Conservation (phyloP, 1,140 invertebrate species). For the Apis cerana region DNA sequence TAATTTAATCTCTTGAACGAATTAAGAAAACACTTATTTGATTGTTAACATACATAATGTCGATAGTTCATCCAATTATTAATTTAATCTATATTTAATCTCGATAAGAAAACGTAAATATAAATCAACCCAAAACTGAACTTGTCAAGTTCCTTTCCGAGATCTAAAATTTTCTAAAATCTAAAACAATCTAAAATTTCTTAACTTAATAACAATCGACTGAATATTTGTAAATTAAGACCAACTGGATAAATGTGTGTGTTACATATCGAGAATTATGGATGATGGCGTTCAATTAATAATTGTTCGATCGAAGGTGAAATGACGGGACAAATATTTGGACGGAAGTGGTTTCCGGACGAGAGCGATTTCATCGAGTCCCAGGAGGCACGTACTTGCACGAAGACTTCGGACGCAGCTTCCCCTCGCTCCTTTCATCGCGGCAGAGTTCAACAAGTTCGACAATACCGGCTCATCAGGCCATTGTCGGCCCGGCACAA, state of each 20-base stretch:
- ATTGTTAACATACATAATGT: no score
- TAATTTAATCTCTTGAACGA: no score
- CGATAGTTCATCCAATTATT: no score
- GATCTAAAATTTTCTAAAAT: no score
- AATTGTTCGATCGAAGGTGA: not conserved
- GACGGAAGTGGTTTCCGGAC: constrained; percentile 13
- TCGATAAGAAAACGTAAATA: no score
- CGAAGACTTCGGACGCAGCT: not conserved
- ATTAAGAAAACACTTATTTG: no score
- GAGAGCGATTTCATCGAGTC: constrained; percentile 15
- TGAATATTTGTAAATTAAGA: not conserved
- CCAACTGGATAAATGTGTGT: not conserved
- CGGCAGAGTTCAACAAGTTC: constrained; percentile 58
- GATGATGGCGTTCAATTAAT: not conserved
- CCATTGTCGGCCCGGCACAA: constrained; percentile 64
- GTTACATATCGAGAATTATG: not conserved
- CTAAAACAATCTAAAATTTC: no score
- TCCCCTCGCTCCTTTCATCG: constrained; percentile 16
- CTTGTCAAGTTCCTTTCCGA: no score
- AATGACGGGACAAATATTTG: constrained; percentile 31
- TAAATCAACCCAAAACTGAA: no score
- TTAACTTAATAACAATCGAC: not conserved
- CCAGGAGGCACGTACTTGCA: constrained; percentile 4
- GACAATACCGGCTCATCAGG: constrained; percentile 67
- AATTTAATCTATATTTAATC: no score